phyloP scores from a whole-genome alignment of 2,113 vertebrate species.

The Pipa parva region DNA sequence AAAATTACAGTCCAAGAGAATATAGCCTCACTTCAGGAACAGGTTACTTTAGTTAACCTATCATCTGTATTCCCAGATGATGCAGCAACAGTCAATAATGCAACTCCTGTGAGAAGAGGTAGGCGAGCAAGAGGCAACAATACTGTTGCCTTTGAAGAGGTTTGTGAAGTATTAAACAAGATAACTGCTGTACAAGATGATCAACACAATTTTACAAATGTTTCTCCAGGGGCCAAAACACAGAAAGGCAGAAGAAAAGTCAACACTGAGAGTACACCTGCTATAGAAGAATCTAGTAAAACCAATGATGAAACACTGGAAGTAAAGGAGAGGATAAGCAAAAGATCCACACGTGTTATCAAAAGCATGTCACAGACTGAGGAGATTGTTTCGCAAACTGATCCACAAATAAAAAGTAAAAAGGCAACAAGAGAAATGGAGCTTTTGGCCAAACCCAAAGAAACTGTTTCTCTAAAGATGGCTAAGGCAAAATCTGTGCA shows the following conservation, averaged over 20 bases:
- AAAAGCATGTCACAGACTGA: not conserved
- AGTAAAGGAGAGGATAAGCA: not conserved
- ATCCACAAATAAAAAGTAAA: not conserved
- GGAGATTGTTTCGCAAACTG: not conserved
- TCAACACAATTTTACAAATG: conserved; percentile 1
- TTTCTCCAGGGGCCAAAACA: not conserved
- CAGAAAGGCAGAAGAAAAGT: conserved; percentile 31
- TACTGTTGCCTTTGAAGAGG: not conserved
- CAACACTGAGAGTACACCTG: not conserved
- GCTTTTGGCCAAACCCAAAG: not conserved
- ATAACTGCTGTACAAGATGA: not conserved
- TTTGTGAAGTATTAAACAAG: too few species aligned
- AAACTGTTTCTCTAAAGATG: not conserved
- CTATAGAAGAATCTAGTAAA: not conserved
- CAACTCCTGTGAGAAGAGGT: not conserved
- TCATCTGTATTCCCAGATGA: not conserved
- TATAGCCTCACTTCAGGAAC: not conserved
- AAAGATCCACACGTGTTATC: conserved; percentile 40
- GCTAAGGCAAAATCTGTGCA: not conserved
- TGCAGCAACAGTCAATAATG: not conserved
- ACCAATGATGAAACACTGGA: not conserved
- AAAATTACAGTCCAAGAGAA: not conserved
- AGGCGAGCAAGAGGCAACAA: not conserved
- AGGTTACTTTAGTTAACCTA: not conserved
- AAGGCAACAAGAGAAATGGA: not conserved